phyloP scores from a whole-genome alignment of 2,113 vertebrate species.

The Engystomops pustulosus region DNA sequence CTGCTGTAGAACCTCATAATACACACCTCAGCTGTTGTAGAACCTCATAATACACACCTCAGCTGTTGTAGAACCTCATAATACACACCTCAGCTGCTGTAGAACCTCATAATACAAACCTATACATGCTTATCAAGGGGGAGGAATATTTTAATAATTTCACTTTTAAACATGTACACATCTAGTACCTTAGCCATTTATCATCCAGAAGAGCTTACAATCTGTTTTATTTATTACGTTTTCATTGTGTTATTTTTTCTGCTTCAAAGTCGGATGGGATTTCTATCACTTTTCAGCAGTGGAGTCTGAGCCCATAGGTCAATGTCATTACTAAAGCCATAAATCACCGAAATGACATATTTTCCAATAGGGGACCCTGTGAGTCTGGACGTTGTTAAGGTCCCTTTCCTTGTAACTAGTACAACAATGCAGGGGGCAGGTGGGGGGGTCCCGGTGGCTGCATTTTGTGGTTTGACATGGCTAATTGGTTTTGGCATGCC shows the following conservation, averaged over 20 bases:
- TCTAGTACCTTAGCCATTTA: not conserved
- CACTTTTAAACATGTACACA: too few species aligned
- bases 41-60: not conserved
- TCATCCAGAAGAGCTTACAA: conserved; percentile 8
- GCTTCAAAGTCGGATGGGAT: not conserved
- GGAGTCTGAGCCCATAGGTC: conserved; percentile 65
- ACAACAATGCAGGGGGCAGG: conserved; percentile 67
- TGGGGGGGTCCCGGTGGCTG: conserved; percentile 68
- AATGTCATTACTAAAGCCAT: conserved; percentile 59
- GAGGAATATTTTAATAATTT: too few species aligned
- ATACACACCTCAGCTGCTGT: not conserved
- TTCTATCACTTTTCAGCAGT: not conserved
- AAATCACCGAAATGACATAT: conserved; percentile 62
- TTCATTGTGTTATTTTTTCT: not conserved
- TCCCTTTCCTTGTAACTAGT: conserved; percentile 69
- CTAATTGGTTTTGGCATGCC: conserved; percentile 74
- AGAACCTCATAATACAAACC: not conserved
- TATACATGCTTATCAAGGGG: too few species aligned
- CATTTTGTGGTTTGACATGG: conserved; percentile 71
- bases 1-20: not conserved
- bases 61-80: not conserved
- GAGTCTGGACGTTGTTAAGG: conserved; percentile 65
- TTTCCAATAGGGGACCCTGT: conserved; percentile 68
- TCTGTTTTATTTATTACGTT: not conserved
- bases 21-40: not conserved